Evolutionary conservation across 2,113 vertebrate genomes (phyloP).

Genomic region (Tragelaphus buxtoni): DNA sequence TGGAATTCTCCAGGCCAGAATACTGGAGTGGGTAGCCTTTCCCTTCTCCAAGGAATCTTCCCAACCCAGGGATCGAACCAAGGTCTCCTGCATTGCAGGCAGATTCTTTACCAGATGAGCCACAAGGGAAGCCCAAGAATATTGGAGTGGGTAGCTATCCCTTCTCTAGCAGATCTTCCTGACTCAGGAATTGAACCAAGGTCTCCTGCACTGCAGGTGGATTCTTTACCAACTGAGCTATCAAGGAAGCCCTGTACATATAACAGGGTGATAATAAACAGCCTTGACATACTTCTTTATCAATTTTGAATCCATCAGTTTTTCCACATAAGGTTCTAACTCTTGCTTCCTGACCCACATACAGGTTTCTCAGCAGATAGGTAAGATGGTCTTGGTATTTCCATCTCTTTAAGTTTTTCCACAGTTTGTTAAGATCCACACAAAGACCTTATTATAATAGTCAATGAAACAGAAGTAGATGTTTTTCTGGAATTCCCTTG

Average conservation of each 20-base stretch:
- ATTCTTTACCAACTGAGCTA: not conserved
- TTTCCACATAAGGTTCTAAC: not conserved
- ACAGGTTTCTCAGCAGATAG: not conserved
- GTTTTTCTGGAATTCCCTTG: not conserved
- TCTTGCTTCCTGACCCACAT: not conserved
- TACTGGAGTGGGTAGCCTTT: not conserved
- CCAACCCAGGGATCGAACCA: not conserved
- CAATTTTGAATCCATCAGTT: not conserved
- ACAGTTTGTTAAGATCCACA: not conserved
- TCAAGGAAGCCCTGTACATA: not conserved
- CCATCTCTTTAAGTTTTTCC: not conserved
- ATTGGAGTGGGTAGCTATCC: not conserved
- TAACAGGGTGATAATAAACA: not conserved
- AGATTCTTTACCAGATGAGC: not conserved
- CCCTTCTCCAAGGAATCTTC: not conserved
- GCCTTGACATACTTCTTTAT: not conserved
- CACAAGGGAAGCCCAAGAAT: not conserved
- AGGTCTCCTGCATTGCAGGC: not conserved
- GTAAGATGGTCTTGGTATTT: not conserved
- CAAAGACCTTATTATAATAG: not conserved
- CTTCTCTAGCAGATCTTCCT: not conserved
- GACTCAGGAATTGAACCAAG: not conserved
- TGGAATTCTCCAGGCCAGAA: not conserved
- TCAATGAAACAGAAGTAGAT: not conserved
- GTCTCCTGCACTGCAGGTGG: not conserved